Evolutionary conservation across 2,888 invertebrate genomes (phyloP).

Genomic region (Rhaphigaster nebulosa): DNA sequence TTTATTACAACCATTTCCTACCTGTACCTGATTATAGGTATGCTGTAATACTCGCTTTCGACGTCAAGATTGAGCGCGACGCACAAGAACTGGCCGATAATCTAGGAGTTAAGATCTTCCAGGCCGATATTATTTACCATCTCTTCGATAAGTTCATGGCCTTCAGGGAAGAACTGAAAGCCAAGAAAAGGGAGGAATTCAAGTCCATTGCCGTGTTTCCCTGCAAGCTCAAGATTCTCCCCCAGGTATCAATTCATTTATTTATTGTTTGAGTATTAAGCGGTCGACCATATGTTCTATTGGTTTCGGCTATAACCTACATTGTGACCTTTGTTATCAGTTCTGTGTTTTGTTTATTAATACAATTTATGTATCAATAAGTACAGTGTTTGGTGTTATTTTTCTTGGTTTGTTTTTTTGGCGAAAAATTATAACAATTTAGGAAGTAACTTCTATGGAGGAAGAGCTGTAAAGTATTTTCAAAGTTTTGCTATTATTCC

Average conservation of each 20-base stretch:
- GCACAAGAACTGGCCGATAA: constrained; percentile 98
- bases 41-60: constrained; percentile 99
- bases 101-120: constrained; percentile 94
- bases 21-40: constrained; percentile 74
- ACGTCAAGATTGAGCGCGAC: constrained; percentile 97
- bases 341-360: too few species aligned
- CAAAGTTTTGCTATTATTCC: too few species aligned
- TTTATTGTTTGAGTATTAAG: too few species aligned
- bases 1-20: background rate
- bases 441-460: too few species aligned
- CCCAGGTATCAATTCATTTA: constrained; percentile 73
- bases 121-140: constrained; percentile 99
- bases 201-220: constrained; percentile 98
- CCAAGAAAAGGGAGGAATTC: constrained; percentile 93
- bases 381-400: too few species aligned
- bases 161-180: constrained; percentile 90
- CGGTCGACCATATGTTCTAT: too few species aligned
- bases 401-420: too few species aligned
- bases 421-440: too few species aligned
- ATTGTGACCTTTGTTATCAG: too few species aligned
- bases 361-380: too few species aligned
- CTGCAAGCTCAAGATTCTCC: constrained; percentile 86
- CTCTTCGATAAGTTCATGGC: constrained; percentile 97
- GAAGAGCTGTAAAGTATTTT: too few species aligned
- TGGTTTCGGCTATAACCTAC: too few species aligned